Conservation (phyloP, 1,140 invertebrate species). For the Hyles euphorbiae region DNA sequence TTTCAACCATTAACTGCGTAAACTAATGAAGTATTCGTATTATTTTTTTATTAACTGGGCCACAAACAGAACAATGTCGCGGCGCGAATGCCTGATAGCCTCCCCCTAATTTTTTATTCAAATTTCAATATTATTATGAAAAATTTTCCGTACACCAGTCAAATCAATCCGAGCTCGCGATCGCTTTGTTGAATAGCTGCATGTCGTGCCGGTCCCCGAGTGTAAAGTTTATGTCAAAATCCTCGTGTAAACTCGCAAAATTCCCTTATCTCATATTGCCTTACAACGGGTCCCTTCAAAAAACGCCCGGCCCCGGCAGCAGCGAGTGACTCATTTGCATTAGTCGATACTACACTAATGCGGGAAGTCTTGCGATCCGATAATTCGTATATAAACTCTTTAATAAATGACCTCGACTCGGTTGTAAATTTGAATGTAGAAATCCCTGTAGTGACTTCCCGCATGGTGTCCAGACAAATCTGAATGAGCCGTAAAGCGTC, state of each 20-base stretch:
- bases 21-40: constrained; percentile 67
- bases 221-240: constrained; percentile 7
- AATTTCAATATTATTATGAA: constrained; percentile 40
- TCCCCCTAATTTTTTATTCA: constrained; percentile 49
- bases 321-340: constrained; percentile 15
- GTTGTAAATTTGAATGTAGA: no score
- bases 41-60: constrained; percentile 67
- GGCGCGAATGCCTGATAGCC: constrained; percentile 75
- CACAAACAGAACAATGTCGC: constrained; percentile 54
- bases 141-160: constrained; percentile 54
- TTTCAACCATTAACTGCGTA: constrained; percentile 73
- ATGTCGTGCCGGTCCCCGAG: constrained; percentile 45
- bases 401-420: no score
- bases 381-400: no score
- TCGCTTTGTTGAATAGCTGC: constrained; percentile 60
- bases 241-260: background rate
- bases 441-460: no score
- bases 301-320: constrained; percentile 13
- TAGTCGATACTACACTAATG: constrained; percentile 22
- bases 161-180: constrained; percentile 64
- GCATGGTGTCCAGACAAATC: background rate
- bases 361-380: no score
- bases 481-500: constrained; percentile 37
- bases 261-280: background rate
- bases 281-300: background rate